phyloP scores from a whole-genome alignment of 1,140 invertebrate genomes.

The Cheumatopsyche charites region DNA sequence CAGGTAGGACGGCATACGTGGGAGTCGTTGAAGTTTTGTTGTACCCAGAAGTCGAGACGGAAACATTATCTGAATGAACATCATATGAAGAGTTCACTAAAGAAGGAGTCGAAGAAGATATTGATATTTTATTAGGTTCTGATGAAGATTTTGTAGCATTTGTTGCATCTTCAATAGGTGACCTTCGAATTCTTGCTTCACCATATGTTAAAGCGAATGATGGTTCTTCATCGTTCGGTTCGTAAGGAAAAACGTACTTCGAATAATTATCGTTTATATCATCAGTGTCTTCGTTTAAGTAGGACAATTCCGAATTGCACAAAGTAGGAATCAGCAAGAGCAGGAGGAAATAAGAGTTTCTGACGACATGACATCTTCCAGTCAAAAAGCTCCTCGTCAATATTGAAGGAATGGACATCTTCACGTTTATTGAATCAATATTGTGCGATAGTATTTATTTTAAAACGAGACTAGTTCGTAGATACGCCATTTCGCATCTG shows the following conservation, averaged over 20 bases:
- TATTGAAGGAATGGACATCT: too few species aligned
- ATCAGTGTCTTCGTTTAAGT: neutral
- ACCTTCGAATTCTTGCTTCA: constrained; percentile 3
- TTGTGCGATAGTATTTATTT: neutral
- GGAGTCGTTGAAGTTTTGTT: constrained; percentile 63
- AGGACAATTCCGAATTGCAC: neutral
- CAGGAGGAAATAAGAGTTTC: neutral
- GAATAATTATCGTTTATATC: neutral
- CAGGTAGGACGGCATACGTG: constrained; percentile 75
- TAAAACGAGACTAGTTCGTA: neutral
- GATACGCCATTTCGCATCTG: constrained; percentile 21
- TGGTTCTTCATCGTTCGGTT: neutral
- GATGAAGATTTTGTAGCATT: constrained; percentile 2
- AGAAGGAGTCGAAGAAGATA: neutral
- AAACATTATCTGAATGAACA: neutral
- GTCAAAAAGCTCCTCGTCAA: too few species aligned
- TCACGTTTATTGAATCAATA: neutral
- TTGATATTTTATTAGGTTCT: neutral
- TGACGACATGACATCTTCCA: neutral
- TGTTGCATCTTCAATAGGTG: neutral
- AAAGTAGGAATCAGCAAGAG: neutral
- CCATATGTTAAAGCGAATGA: neutral
- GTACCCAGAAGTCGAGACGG: neutral
- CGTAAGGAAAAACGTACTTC: neutral
- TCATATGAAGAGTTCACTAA: neutral